Evolutionary conservation across 2,113 vertebrate species (phyloP).

Genomic region (Telmatochromis bifrenatus): DNA sequence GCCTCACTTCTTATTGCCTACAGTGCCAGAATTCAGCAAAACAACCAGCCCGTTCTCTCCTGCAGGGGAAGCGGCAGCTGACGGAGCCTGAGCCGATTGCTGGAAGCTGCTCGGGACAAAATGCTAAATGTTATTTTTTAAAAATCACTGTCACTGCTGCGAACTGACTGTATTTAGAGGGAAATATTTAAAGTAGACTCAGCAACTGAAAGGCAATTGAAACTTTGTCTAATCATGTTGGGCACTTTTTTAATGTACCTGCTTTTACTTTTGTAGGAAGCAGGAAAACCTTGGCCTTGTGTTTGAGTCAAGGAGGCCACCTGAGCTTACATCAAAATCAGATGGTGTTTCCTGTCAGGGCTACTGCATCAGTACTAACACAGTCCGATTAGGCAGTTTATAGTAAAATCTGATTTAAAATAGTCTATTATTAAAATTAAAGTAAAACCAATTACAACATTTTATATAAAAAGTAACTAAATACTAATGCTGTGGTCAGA

Average conservation of each 20-base stretch:
- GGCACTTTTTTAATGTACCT: not conserved
- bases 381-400: not conserved
- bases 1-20: conserved; percentile 31
- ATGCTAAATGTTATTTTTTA: not conserved
- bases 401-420: not conserved
- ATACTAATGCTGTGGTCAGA: not conserved
- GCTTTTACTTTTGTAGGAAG: not conserved
- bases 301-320: not conserved
- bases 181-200: not conserved
- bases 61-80: conserved; percentile 34
- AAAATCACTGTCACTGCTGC: not conserved
- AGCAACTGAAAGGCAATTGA: not conserved
- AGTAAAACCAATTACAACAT: not conserved
- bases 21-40: conserved; percentile 28
- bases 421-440: not conserved
- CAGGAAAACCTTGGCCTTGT: not conserved
- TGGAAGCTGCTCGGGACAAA: conserved; percentile 12
- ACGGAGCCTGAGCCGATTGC: not conserved
- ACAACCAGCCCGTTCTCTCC: conserved; percentile 15
- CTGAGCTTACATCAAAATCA: not conserved
- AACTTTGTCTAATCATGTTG: not conserved
- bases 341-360: not conserved
- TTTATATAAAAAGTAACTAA: not conserved
- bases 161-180: not conserved
- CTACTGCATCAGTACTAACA: not conserved